Conservation (phyloP, 1,140 invertebrate genomes). For the Prorops nasuta region DNA sequence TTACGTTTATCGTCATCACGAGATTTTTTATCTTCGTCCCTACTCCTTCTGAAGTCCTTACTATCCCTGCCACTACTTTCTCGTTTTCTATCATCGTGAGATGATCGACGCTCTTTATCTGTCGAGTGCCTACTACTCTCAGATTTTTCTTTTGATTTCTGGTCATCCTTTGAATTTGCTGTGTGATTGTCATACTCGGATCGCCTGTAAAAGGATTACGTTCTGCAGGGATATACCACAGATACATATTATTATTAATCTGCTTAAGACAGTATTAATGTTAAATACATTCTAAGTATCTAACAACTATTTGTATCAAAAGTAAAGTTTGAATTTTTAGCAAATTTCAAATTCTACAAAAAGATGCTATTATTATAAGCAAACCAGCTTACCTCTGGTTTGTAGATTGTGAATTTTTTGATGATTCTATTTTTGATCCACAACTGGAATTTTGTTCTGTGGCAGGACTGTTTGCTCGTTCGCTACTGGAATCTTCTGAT, state of each 20-base stretch:
- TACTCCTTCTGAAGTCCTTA: constrained; percentile 32
- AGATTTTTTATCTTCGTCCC: constrained; percentile 35
- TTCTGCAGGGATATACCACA: constrained; percentile 59
- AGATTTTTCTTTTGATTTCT: constrained; percentile 33
- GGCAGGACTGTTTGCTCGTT: constrained; percentile 32
- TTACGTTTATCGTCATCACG: constrained; percentile 44
- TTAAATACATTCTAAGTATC: background rate
- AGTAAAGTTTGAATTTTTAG: too few relatives aligned
- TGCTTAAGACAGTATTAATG: constrained; percentile 19
- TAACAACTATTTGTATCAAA: background rate
- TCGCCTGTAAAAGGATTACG: constrained; percentile 58
- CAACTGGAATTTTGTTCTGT: constrained; percentile 10
- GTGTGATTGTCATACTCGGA: constrained; percentile 44
- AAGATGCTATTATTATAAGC: constrained; percentile 16
- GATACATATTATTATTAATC: constrained; percentile 57
- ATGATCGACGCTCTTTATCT: constrained; percentile 36
- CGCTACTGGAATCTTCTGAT: constrained; percentile 42
- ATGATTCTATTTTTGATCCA: constrained; percentile 26
- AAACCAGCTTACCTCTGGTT: constrained; percentile 54
- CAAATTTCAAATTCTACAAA: too few relatives aligned
- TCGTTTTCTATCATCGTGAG: constrained; percentile 41
- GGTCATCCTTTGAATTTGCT: constrained; percentile 39
- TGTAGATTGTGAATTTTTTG: constrained; percentile 28
- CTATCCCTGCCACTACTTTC: constrained; percentile 40
- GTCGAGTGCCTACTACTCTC: constrained; percentile 30